phyloP scores from a whole-genome alignment of 2,888 invertebrate species.

The Cabera pusaria region DNA sequence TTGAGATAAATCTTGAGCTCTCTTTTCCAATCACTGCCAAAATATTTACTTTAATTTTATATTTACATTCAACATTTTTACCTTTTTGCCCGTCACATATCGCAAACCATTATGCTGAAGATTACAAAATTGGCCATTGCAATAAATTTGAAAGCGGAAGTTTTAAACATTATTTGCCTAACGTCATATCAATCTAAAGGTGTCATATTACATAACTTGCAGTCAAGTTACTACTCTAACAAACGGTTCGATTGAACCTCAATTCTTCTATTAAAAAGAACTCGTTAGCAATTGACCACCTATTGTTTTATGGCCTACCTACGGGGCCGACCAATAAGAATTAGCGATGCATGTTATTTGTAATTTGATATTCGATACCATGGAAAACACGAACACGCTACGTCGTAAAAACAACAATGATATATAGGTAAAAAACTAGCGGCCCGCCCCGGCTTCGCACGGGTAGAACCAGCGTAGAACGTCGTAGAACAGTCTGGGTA shows the following conservation, averaged over 20 bases:
- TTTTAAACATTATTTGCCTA: slow-evolving; percentile 35
- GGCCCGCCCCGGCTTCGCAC: too few relatives aligned
- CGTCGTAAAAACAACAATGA: too few relatives aligned
- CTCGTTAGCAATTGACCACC: slow-evolving; percentile 9
- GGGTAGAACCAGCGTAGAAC: too few relatives aligned
- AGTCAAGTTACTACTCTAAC: slow-evolving; percentile 18
- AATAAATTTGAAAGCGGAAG: slow-evolving; percentile 37
- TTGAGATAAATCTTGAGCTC: too few relatives aligned
- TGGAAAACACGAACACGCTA: not conserved
- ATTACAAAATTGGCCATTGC: slow-evolving; percentile 29
- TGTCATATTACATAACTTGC: slow-evolving; percentile 28
- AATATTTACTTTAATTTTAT: too few relatives aligned
- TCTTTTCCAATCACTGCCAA: too few relatives aligned
- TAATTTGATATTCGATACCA: not conserved
- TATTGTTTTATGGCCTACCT: slow-evolving; percentile 15
- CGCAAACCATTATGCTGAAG: not conserved
- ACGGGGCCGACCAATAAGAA: slow-evolving; percentile 12
- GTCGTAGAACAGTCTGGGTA: too few relatives aligned
- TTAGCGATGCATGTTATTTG: slow-evolving; percentile 13
- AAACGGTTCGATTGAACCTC: slow-evolving; percentile 24
- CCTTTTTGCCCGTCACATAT: not conserved
- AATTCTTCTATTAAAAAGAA: slow-evolving; percentile 13
- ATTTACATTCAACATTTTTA: too few relatives aligned
- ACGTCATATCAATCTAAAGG: slow-evolving; percentile 35
- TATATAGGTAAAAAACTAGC: too few relatives aligned